Evolutionary conservation across 2,888 invertebrate species (phyloP), one percentile per base, ranked within the genome.

Genomic region (Sphaerophoria taeniata): DNA sequence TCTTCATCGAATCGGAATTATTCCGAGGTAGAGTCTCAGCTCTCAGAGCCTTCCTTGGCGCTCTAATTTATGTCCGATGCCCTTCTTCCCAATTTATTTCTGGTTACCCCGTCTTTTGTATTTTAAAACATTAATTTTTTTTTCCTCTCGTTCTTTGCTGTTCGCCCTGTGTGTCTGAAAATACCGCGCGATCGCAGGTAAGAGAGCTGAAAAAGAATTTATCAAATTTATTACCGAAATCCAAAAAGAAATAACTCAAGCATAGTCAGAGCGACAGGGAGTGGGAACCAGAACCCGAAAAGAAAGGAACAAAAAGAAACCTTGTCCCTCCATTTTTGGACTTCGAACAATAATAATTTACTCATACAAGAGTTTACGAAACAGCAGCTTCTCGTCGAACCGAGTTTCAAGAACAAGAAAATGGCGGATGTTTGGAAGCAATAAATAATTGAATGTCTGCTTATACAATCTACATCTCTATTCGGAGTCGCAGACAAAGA

Each of bases 201-300:
- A 58, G 60, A 70, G 49, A 78, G n/a, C 71, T 49, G 51, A 76
- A 85, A 34, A 74, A 87, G 89, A 89, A 89, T 90, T 90, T 89
- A 90, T 90, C 90, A 88, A 89, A 90, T 90, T 90, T 90, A 90
- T 90, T 89, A 88, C 90, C 89, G 84, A 80, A 89, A 89, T 81
- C 85, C 81, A 86, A 80, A 86, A 88, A 70, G 85, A 73, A 85
- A 85, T 85, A 85, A 85, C 85, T 85, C 85, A 85, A 81, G 76
- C 85, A 81, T 85, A 85, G 85, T 70, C 76, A 70, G 77, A 80
- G 74, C 60, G 78, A 67, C 76, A 67, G 67, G 53, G 58, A 47
- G 49, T 58, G 63, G 63, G 55, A 77, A 80, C 36, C 55, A 39
- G 79, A 43, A 11, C 11, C 9, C 3, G 12, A 43, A 43, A 43